phyloP scores from a whole-genome alignment of 2,113 vertebrate genomes.

The Catharus bicknelli region DNA sequence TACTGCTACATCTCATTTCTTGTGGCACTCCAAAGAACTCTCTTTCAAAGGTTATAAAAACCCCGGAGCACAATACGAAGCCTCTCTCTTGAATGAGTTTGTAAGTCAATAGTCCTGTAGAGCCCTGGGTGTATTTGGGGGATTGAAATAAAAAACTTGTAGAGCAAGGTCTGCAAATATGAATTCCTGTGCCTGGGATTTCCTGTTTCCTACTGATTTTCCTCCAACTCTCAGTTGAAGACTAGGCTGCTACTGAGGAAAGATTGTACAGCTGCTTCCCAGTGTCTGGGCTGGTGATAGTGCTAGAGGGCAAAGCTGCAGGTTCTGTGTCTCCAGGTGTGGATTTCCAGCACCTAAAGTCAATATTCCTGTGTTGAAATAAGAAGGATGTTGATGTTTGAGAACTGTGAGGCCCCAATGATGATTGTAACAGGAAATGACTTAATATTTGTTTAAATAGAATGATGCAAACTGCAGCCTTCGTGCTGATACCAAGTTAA shows the following conservation, averaged over 20 bases:
- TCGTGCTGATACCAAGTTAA: neutral
- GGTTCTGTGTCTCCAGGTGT: neutral
- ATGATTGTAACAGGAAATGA: slow-evolving; percentile 15
- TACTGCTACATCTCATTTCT: neutral
- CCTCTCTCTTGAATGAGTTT: neutral
- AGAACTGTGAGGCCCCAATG: neutral
- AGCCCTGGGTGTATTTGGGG: neutral
- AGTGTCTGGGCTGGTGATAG: fast-evolving
- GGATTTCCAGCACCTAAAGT: neutral
- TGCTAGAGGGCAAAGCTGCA: neutral
- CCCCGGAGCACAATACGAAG: neutral
- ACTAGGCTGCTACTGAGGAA: neutral
- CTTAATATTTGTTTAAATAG: neutral
- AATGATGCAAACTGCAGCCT: neutral
- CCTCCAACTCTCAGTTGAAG: neutral
- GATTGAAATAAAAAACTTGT: neutral
- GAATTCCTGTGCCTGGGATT: neutral
- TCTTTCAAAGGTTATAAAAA: neutral
- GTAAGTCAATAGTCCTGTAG: neutral
- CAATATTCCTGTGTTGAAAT: neutral
- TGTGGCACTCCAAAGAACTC: neutral
- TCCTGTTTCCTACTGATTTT: neutral
- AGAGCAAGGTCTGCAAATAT: neutral
- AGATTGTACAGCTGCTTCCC: neutral
- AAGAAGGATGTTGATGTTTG: neutral